These are phyloP conservation scores for Platalea minor DNA, from an alignment of 2,797 vertebrate genomes.

Conservation along the genomic window DNA sequence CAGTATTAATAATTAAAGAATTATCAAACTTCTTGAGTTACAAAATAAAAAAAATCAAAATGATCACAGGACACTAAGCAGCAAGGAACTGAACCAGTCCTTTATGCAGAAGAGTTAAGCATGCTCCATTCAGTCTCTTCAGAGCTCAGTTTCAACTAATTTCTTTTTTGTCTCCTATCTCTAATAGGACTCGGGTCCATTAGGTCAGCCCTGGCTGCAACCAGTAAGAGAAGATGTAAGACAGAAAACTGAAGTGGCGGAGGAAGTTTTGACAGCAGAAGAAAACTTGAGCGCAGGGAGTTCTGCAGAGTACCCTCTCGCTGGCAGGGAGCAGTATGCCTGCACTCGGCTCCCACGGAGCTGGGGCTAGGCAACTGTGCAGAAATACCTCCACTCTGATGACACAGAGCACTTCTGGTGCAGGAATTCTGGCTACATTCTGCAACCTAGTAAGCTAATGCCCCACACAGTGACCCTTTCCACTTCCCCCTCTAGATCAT, in stretches of 20 bases:
- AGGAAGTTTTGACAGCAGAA: neutral
- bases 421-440: neutral
- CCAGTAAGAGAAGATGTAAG: neutral
- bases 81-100: neutral
- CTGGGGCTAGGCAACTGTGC: neutral
- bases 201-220: neutral
- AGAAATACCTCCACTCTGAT: neutral
- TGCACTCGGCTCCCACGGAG: accelerated
- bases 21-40: neutral
- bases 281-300: neutral
- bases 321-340: neutral
- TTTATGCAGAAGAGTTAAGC: neutral
- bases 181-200: neutral
- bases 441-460: neutral
- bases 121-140: neutral
- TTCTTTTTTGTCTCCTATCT: neutral
- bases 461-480: neutral
- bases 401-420: neutral
- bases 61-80: neutral
- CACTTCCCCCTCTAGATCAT: no score
- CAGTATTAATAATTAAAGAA: neutral
- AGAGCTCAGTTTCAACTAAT: neutral
- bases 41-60: neutral
- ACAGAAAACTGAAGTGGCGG: neutral
- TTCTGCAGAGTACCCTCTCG: neutral